A percentile compares a stretch with the other conserved stretches of the same genome.
phyloP scores from a whole-genome alignment of 2,888 invertebrate species.

The Girardia tigrina region DNA sequence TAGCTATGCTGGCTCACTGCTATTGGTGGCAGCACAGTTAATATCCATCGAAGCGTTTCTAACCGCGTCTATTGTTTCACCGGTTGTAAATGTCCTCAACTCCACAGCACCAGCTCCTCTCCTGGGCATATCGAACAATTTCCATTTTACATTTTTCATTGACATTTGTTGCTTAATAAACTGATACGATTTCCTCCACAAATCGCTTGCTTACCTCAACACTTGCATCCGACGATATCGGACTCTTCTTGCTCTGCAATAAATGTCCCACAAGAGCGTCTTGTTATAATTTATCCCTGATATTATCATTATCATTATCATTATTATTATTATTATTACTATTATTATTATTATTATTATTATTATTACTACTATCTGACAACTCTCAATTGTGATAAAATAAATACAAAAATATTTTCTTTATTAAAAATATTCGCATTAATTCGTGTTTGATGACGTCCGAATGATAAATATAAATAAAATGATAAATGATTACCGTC shows the following conservation, averaged over 20 bases:
- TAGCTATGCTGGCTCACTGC: conserved; percentile 17
- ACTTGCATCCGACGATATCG: no score
- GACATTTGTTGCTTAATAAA: no score
- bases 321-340: conserved; percentile 20
- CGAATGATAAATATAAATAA: no score
- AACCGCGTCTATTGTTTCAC: background rate
- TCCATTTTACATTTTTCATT: background rate
- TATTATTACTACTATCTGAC: background rate
- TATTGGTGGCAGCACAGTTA: conserved; percentile 23
- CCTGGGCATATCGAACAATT: conserved; percentile 19
- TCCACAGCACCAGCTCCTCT: conserved; percentile 1
- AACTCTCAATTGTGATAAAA: no score
- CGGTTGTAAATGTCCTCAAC: conserved; percentile 15
- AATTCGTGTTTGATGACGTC: no score
- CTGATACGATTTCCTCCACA: no score
- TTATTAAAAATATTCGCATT: no score
- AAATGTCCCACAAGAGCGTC: no score
- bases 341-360: conserved; percentile 14
- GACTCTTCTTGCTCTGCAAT: no score
- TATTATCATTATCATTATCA: background rate
- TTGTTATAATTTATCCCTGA: background rate
- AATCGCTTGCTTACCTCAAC: no score
- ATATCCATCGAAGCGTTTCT: background rate
- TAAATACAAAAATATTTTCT: no score
- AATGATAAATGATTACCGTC: no score